Conservation (phyloP, 2,888 invertebrate species). For the Cosmia trapezina region DNA sequence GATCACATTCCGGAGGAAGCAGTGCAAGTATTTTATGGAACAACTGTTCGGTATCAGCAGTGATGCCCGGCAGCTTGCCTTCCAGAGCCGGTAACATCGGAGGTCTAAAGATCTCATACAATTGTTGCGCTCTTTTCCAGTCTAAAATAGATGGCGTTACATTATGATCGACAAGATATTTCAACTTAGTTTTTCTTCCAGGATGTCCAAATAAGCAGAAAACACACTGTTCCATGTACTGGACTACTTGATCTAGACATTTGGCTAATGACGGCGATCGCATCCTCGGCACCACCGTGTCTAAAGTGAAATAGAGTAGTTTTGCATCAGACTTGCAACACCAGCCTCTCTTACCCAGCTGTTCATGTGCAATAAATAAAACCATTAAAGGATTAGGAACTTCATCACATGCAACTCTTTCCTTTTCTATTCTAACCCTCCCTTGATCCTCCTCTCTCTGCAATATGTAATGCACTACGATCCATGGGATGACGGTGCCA, state of each 20-base stretch:
- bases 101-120: constrained; percentile 96
- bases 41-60: constrained; percentile 94
- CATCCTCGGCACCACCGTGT: constrained; percentile 93
- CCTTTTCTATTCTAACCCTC: constrained; percentile 87
- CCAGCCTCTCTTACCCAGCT: constrained; percentile 94
- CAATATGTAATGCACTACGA: constrained; percentile 95
- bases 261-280: constrained; percentile 92
- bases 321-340: constrained; percentile 95
- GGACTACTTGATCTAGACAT: constrained; percentile 92
- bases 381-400: constrained; percentile 94
- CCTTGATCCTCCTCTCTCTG: constrained; percentile 93
- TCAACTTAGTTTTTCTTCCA: constrained; percentile 91
- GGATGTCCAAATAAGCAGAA: constrained; percentile 97
- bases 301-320: constrained; percentile 94
- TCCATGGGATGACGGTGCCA: constrained; percentile 94
- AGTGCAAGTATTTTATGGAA: constrained; percentile 93
- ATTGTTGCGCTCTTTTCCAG: constrained; percentile 93
- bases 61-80: constrained; percentile 93
- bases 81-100: constrained; percentile 95
- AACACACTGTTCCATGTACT: constrained; percentile 95
- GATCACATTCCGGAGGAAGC: constrained; percentile 93
- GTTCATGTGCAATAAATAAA: constrained; percentile 95
- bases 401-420: constrained; percentile 88
- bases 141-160: constrained; percentile 92
- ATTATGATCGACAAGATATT: constrained; percentile 94